phyloP scores from a whole-genome alignment of 2,888 invertebrate species.

The Chalcis sispes region DNA sequence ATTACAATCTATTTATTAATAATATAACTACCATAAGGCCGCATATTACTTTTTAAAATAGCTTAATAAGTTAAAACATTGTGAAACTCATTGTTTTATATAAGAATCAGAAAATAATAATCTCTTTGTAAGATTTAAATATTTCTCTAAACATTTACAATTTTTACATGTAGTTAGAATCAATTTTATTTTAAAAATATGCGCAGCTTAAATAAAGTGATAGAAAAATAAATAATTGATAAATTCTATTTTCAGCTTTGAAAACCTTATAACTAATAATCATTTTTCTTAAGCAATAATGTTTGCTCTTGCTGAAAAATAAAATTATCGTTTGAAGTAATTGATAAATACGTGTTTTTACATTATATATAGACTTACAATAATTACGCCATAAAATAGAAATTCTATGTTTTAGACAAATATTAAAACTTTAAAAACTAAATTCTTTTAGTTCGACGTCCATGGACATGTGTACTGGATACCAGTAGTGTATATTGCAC shows the following conservation, averaged over 20 bases:
- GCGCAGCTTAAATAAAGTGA: constrained; percentile 16
- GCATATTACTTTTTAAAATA: constrained; percentile 35
- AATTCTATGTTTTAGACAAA: constrained; percentile 42
- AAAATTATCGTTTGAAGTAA: constrained; percentile 1
- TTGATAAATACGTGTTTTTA: constrained; percentile 11
- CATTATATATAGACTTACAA: constrained; percentile 38
- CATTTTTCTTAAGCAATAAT: constrained; percentile 29
- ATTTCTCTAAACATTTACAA: not conserved
- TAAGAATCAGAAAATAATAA: constrained; percentile 48
- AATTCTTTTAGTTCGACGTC: constrained; percentile 29
- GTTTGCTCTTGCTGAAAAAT: constrained; percentile 25
- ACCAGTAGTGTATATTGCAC: constrained; percentile 44
- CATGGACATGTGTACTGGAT: constrained; percentile 48
- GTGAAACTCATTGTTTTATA: constrained; percentile 17
- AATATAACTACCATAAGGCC: constrained; percentile 36
- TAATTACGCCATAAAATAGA: constrained; percentile 50
- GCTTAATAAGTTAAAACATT: constrained; percentile 30
- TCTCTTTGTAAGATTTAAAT: constrained; percentile 13
- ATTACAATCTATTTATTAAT: constrained; percentile 21
- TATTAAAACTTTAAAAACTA: constrained; percentile 46
- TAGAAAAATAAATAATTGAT: constrained; percentile 41
- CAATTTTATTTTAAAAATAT: constrained; percentile 21
- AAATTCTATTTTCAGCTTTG: constrained; percentile 13
- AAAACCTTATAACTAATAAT: constrained; percentile 38
- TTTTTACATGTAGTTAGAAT: constrained; percentile 20